Conservation (phyloP, 1,140 invertebrate species). For the Scaptomyza hsui region DNA sequence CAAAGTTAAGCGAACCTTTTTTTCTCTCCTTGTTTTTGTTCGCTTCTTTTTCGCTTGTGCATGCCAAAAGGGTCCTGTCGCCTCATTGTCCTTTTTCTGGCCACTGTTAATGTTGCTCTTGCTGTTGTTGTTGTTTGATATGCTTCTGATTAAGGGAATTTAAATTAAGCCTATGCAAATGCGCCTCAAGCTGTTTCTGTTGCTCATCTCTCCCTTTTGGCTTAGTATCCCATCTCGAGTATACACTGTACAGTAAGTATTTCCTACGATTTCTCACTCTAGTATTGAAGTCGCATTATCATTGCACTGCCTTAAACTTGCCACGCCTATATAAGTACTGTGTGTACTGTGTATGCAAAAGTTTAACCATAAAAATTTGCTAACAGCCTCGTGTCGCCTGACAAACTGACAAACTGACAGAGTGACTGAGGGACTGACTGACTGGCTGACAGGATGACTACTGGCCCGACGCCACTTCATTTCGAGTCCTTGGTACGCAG, state of each 20-base stretch:
- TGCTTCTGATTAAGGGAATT: conserved; percentile 77
- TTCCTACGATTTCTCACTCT: neutral
- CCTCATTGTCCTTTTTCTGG: conserved; percentile 69
- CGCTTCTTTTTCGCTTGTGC: conserved; percentile 41
- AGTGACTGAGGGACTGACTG: conserved; percentile 65
- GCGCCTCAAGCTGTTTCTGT: conserved; percentile 62
- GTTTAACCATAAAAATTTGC: conserved; percentile 72
- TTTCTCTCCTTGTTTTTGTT: conserved; percentile 13
- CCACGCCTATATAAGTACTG: conserved; percentile 38
- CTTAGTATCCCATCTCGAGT: conserved; percentile 32
- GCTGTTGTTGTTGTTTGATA: conserved; percentile 46
- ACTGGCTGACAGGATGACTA: neutral
- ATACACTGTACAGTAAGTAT: neutral
- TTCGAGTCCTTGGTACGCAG: conserved; percentile 45
- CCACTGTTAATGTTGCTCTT: neutral
- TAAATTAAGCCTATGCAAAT: conserved; percentile 83
- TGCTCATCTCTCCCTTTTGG: conserved; percentile 21
- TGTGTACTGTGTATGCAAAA: conserved; percentile 56
- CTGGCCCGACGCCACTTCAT: conserved; percentile 50
- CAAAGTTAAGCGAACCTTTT: conserved; percentile 76
- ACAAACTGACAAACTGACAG: conserved; percentile 57
- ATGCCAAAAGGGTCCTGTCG: conserved; percentile 58
- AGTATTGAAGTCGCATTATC: conserved; percentile 33
- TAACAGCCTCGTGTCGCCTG: conserved; percentile 54
- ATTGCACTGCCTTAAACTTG: conserved; percentile 35